Evolutionary conservation across 2,113 vertebrate genomes (phyloP), one percentile per base, ranked within the genome.

Genomic region (Nanger granti): DNA sequence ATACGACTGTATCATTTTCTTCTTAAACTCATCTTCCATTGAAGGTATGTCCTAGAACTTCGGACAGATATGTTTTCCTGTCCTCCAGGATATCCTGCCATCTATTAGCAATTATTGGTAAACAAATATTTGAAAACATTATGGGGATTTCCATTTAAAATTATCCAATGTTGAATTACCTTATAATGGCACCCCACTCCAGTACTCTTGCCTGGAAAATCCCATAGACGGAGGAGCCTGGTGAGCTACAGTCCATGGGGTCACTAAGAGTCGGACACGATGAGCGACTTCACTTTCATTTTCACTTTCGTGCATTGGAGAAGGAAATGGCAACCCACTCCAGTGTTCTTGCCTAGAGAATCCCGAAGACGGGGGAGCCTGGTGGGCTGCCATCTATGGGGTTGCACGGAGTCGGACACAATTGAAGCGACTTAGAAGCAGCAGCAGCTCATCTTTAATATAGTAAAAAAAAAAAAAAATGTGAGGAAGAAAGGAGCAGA

Each of bases 201-300:
- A 59, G 24, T 59, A 59, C 57, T 59, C 24, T 59, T 59, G 57
- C 57, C 57, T 59, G 24, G 57, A 26, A 9, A 59, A 59, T 59
- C 57, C 57, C 24, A 59, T 59, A 24, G 57, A 10, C 10, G 24
- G 57, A 26, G 57, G 57, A 59, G 57, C 24, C 57, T 59, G 24
- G 24, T 26, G 24, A 22, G 57, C 57, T 10, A 4, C 8, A 59
- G 57, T 59, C 24, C 57, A 26, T 59, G 24, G 57, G 57, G 24
- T 59, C 4, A 0, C 57, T 10, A 59, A 59, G 8, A 26, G 57
- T 59, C 0, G 0, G 24, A 59, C 57, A 59, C 4, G 8, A 26
- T 26, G 57, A 59, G 57, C 0, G 22, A 11, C 24, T 59, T 59
- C 57, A 26, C 57, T 59, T 59, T 59, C 22, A 59, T 22, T 59